Percentiles rank a stretch among this genome's conserved stretches.
These are phyloP conservation scores for Drosophila testacea DNA, from an alignment of 2,888 invertebrate species.

Conservation along the genomic window DNA sequence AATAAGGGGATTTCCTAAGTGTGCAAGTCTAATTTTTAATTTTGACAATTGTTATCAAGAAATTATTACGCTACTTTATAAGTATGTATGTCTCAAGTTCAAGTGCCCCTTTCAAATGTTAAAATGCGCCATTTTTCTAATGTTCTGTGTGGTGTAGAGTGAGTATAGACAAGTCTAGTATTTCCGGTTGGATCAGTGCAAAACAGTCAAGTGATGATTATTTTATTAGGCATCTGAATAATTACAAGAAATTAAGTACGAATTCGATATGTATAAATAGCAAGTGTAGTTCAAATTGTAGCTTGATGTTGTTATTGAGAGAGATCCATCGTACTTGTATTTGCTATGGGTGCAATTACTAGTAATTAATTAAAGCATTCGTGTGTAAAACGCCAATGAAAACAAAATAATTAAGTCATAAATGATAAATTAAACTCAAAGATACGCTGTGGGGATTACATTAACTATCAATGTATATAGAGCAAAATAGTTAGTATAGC, in stretches of 20 bases:
- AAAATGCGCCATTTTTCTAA: conserved; percentile 38
- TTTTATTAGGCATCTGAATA: conserved; percentile 68
- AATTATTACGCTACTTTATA: conserved; percentile 37
- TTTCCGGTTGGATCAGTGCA: conserved; percentile 68
- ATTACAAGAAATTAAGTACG: conserved; percentile 70
- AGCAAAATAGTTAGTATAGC: background rate
- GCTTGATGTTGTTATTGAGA: conserved; percentile 9
- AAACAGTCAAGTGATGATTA: conserved; percentile 59
- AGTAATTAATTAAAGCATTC: conserved; percentile 73
- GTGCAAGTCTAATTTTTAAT: conserved; percentile 9
- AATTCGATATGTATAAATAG: conserved; percentile 28
- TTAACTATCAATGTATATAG: background rate
- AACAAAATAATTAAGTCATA: conserved; percentile 39
- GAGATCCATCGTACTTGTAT: conserved; percentile 24
- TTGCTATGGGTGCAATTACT: conserved; percentile 31
- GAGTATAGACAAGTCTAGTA: conserved; percentile 42
- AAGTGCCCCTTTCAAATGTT: conserved; percentile 30
- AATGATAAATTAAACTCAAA: conserved; percentile 22
- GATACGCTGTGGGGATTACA: conserved; percentile 12
- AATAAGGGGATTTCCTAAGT: conserved; percentile 20
- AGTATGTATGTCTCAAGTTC: conserved; percentile 39
- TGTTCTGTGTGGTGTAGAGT: background rate
- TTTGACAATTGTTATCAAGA: conserved; percentile 34
- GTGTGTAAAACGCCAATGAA: conserved; percentile 59
- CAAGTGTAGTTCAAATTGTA: conserved; percentile 36